Conservation (phyloP, 2,888 invertebrate genomes). For the Agonopterix heracliana region DNA sequence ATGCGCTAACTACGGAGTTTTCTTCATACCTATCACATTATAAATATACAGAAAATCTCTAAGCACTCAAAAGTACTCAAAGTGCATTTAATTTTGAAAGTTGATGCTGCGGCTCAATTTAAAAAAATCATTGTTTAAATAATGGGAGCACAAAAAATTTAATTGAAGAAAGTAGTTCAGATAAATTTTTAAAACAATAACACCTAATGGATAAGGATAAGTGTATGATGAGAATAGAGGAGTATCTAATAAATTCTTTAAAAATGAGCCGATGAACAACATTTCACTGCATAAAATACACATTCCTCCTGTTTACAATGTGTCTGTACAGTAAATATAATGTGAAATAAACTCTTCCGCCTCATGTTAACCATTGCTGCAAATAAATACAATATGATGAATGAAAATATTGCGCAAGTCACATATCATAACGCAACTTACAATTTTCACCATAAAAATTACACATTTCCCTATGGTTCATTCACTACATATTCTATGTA, state of each 20-base stretch:
- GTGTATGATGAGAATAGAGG: no score
- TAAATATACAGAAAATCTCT: neutral
- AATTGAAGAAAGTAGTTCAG: no score
- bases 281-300: no score
- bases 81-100: constrained; percentile 7
- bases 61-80: no score
- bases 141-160: no score
- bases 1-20: constrained; percentile 59
- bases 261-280: no score
- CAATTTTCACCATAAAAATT: constrained; percentile 76
- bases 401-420: constrained; percentile 34
- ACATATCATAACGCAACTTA: constrained; percentile 77
- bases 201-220: no score
- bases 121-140: no score
- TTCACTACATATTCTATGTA: constrained; percentile 72
- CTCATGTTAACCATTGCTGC: constrained; percentile 14
- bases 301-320: no score
- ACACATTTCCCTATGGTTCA: constrained; percentile 52
- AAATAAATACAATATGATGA: constrained; percentile 11
- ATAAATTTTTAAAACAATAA: no score
- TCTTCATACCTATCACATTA: neutral
- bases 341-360: neutral
- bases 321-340: neutral
- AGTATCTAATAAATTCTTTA: no score
- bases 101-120: no score